Evolutionary conservation across 2,797 vertebrate species (phyloP), one percentile per base, ranked within the genome.

Genomic region (Oophaga sylvatica): DNA sequence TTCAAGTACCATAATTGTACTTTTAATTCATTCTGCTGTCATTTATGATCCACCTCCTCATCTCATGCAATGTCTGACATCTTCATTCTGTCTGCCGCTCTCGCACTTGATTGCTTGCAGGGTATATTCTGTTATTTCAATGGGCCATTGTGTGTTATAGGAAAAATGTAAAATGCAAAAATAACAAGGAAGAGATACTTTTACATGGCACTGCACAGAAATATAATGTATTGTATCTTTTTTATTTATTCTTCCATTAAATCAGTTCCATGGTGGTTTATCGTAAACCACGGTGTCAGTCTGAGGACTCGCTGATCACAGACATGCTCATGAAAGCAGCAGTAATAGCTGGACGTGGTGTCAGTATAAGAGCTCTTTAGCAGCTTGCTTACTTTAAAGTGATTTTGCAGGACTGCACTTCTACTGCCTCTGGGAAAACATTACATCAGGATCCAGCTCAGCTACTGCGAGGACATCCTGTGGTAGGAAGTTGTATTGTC

Each of bases 381-480:
- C 68, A 41, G 68, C 60, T 68, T 75, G 56, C 19, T 75, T 84
- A 35, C 68, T 75, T 84, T 73, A 73, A 75, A 84, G 68, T 84
- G 82, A 59, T 73, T 75, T 75, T 84, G 29, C 68, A 60, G 82
- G 68, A 60, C 70, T 26, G 56, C 68, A 84, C 48, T n/a, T 73
- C 19, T 65, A 65, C 83, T n/a, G 62, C 71, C 35, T 45, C 10
- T 84, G 83, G 83, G 71, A 62, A 63, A 77, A 63, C 57, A 77
- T 84, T 62, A 65, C 71, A 77, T 76, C 83, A 65, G 83, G 41
- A n/a, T 77, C 59, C 22, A 26, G 48, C 59, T 76, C 57, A 63
- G 83, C 71, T 63, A 53, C 83, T 84, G 73, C 31, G 71, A 77
- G 70, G 71, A 84, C 83, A 65, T 84, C 83, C 83, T 84, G 83